phyloP scores from a whole-genome alignment of 2,797 vertebrate genomes.

The Pseudopleuronectes americanus region DNA sequence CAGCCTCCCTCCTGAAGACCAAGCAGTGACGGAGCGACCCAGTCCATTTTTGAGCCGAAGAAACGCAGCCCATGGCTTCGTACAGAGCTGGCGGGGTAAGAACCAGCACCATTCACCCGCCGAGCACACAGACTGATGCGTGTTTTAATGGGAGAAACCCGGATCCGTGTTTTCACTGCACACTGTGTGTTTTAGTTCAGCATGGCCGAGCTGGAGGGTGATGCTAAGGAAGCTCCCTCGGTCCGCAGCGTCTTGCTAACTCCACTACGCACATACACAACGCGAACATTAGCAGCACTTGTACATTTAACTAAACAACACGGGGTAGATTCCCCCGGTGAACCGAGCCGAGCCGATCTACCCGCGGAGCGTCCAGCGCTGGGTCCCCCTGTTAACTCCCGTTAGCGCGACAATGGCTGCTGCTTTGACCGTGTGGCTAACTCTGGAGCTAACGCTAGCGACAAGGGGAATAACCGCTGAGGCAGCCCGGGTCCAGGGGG shows the following conservation, averaged over 20 bases:
- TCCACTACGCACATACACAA: neutral
- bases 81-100: constrained; percentile 58
- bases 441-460: constrained; percentile 40
- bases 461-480: constrained; percentile 32
- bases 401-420: constrained; percentile 5
- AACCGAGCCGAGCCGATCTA: too few species aligned
- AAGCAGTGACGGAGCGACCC: constrained; percentile 44
- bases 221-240: constrained; percentile 35
- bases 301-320: neutral
- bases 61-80: constrained; percentile 42
- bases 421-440: constrained; percentile 7
- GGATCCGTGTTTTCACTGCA: too few species aligned
- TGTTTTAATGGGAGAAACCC: too few species aligned
- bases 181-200: constrained; percentile 1
- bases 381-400: neutral
- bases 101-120: neutral
- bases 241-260: constrained; percentile 21
- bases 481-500: neutral
- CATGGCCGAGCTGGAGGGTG: constrained; percentile 17
- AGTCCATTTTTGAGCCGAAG: constrained; percentile 71
- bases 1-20: constrained; percentile 36
- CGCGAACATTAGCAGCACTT: neutral
- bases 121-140: too few species aligned
- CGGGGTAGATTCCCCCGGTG: neutral
- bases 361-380: too few species aligned